phyloP scores from a whole-genome alignment of 1,140 invertebrate species.

The Lordiphosa mommai region DNA sequence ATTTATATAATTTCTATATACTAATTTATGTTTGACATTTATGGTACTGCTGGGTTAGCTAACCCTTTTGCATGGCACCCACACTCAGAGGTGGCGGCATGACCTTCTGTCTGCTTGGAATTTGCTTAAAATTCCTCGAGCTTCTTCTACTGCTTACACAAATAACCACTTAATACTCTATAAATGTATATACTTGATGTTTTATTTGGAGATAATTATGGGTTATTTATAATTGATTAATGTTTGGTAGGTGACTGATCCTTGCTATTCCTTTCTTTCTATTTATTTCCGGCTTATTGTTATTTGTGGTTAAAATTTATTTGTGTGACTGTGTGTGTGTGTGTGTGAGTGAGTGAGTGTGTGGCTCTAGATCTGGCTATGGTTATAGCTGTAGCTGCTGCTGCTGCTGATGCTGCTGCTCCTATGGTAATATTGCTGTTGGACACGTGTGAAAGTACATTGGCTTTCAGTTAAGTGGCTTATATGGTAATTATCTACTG shows the following conservation, averaged over 20 bases:
- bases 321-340: conserved; percentile 1
- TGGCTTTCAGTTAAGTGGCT: conserved; percentile 26
- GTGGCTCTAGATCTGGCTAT: conserved; percentile 6
- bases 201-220: conserved; percentile 8
- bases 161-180: conserved; percentile 5
- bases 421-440: conserved; percentile 1
- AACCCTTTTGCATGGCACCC: background rate
- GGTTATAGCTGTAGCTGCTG: conserved; percentile 3
- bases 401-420: conserved; percentile 6
- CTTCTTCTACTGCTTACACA: background rate
- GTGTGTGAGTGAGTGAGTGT: conserved; percentile 1
- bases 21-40: conserved; percentile 42
- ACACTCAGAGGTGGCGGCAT: background rate
- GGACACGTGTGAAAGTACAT: conserved; percentile 11
- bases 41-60: conserved; percentile 29
- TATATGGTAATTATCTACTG: conserved; percentile 55
- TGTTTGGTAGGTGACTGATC: conserved; percentile 18
- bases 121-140: too few relatives aligned
- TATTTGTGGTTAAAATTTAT: conserved; percentile 2
- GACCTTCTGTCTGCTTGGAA: too few relatives aligned
- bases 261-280: conserved; percentile 3
- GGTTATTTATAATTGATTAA: conserved; percentile 41
- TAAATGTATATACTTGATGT: conserved; percentile 13
- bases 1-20: conserved; percentile 22
- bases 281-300: background rate